Evolutionary conservation across 2,888 invertebrate genomes (phyloP).

Genomic region (Leptarthrus brevirostris): DNA sequence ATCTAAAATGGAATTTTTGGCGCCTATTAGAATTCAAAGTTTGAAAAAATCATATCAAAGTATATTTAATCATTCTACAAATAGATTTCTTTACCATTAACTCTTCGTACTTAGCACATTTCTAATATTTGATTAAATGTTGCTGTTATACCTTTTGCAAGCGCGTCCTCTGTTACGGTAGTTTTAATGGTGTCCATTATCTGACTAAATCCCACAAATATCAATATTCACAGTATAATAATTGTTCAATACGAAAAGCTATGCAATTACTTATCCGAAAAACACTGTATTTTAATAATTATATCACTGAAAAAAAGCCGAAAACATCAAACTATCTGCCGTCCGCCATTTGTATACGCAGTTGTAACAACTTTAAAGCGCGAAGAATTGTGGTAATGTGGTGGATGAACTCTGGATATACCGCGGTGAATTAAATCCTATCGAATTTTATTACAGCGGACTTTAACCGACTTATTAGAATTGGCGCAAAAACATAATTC

Average conservation of each 20-base stretch:
- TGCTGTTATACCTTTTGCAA: slow-evolving; percentile 33
- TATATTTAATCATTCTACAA: no score
- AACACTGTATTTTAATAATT: slow-evolving; percentile 30
- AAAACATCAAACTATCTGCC: slow-evolving; percentile 47
- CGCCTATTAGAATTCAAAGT: slow-evolving; percentile 10
- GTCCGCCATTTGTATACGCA: slow-evolving; percentile 53
- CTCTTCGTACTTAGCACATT: no score
- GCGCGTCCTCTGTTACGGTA: slow-evolving; percentile 50
- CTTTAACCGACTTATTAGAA: no score
- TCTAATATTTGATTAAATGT: background rate
- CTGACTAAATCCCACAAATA: slow-evolving; percentile 1
- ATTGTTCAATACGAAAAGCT: background rate
- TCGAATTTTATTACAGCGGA: background rate
- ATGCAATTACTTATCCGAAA: background rate
- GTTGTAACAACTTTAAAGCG: slow-evolving; percentile 35
- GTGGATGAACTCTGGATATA: background rate
- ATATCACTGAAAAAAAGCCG: slow-evolving; percentile 49
- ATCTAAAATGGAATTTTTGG: slow-evolving; percentile 34
- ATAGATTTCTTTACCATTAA: no score
- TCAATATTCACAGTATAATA: slow-evolving; percentile 1
- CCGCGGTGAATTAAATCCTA: background rate
- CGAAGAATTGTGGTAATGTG: background rate
- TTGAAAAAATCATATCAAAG: no score
- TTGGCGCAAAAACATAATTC: no score
- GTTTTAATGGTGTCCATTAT: slow-evolving; percentile 48